Conservation (phyloP, 2,797 vertebrate genomes). For the Pipistrellus kuhlii region DNA sequence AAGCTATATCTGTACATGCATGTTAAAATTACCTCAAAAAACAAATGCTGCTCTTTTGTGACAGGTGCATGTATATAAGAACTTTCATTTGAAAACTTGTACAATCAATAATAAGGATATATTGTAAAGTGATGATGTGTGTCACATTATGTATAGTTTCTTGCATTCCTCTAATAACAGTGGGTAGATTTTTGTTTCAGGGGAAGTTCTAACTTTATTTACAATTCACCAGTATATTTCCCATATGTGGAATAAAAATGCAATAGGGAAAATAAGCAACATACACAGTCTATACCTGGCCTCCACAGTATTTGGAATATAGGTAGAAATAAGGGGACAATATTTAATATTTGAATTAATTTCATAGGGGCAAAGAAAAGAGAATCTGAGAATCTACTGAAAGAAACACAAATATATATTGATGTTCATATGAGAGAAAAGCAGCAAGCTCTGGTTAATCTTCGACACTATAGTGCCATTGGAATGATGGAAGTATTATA, state of each 20-base stretch:
- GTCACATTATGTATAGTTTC: not conserved
- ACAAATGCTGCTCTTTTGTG: not conserved
- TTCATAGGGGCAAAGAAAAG: not conserved
- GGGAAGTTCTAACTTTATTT: not conserved
- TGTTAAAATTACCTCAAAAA: not conserved
- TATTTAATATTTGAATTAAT: slow-evolving; percentile 21
- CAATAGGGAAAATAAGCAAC: not conserved
- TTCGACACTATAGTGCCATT: not conserved
- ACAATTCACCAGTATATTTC: slow-evolving; percentile 29
- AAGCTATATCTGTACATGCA: not conserved
- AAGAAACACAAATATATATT: slow-evolving; percentile 4
- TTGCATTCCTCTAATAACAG: not conserved
- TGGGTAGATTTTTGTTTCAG: slow-evolving; percentile 48
- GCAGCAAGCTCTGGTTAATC: not conserved
- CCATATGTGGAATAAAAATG: not conserved
- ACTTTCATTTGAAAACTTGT: slow-evolving; percentile 38
- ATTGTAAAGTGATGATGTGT: not conserved
- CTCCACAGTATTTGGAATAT: not conserved
- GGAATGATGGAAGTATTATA: not conserved
- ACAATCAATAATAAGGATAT: not conserved
- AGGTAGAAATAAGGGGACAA: not conserved
- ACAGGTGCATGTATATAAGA: not conserved
- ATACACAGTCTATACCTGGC: not conserved
- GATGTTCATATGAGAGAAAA: not conserved
- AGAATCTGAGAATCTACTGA: not conserved